Percentiles rank a stretch among this genome's conserved stretches.
Conservation (phyloP, 2,797 vertebrate genomes). For the Coregonus sp. region DNA sequence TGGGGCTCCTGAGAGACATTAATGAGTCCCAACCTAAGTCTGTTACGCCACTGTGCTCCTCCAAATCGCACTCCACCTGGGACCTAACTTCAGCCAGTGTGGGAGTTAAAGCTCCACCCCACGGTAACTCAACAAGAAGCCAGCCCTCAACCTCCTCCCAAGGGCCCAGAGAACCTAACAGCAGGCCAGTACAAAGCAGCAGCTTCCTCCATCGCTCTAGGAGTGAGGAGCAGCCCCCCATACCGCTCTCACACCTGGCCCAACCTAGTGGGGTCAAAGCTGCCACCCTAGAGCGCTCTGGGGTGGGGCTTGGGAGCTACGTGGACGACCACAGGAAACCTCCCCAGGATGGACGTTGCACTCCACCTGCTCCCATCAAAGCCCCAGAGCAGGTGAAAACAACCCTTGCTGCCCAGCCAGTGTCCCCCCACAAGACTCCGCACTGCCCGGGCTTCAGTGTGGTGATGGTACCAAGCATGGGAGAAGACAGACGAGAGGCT, state of each 20-base stretch:
- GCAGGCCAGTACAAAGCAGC: conserved; percentile 51
- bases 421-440: conserved; percentile 52
- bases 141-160: conserved; percentile 44
- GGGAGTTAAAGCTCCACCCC: conserved; percentile 20
- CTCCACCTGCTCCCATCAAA: conserved; percentile 33
- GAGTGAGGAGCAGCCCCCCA: conserved; percentile 32
- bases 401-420: conserved; percentile 52
- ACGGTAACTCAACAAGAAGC: conserved; percentile 42
- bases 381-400: conserved; percentile 37
- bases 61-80: conserved; percentile 27
- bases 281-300: conserved; percentile 74
- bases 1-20: conserved; percentile 82
- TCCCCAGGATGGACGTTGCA: conserved; percentile 35
- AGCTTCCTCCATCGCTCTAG: conserved; percentile 51
- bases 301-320: conserved; percentile 70
- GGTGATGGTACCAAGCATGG: conserved; percentile 83
- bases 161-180: conserved; percentile 42
- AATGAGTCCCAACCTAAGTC: conserved; percentile 32
- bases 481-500: conserved; percentile 83
- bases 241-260: conserved; percentile 16
- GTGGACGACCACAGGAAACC: conserved; percentile 29
- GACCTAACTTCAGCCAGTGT: conserved; percentile 30
- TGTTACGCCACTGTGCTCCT: neutral
- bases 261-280: conserved; percentile 60
- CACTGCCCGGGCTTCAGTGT: conserved; percentile 73